phyloP scores from a whole-genome alignment of 1,140 invertebrate species.

The Adoxophyes honmai region DNA sequence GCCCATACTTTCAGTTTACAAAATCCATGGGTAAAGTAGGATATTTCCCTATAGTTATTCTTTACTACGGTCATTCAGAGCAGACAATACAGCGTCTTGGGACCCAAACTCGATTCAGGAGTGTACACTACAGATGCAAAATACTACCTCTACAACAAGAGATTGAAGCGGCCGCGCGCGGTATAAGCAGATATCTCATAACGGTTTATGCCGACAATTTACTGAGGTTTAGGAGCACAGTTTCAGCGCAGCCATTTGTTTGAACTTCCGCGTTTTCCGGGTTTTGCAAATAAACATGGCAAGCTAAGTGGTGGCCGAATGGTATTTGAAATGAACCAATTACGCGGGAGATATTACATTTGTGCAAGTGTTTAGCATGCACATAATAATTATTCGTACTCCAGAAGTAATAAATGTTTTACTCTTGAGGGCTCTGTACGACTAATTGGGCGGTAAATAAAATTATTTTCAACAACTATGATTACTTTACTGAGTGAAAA shows the following conservation, averaged over 20 bases:
- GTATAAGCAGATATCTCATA: slow-evolving; percentile 40
- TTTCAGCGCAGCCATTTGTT: slow-evolving; percentile 37
- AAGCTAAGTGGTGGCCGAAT: background rate
- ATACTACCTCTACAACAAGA: slow-evolving; percentile 24
- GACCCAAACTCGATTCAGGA: slow-evolving; percentile 23
- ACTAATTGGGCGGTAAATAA: too few species aligned
- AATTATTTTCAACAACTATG: too few species aligned
- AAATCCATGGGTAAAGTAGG: background rate
- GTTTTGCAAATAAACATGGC: slow-evolving; percentile 26
- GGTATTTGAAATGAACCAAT: background rate
- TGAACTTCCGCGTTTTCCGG: slow-evolving; percentile 26
- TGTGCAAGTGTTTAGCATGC: background rate
- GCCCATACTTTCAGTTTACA: too few species aligned
- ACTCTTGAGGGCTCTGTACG: too few species aligned
- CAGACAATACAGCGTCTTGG: slow-evolving; percentile 24
- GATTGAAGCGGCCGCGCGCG: slow-evolving; percentile 28
- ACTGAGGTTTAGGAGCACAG: slow-evolving; percentile 34
- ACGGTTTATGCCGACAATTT: slow-evolving; percentile 46
- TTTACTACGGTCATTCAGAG: slow-evolving; percentile 18
- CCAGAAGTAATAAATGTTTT: too few species aligned
- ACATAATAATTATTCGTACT: background rate
- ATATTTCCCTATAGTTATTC: slow-evolving; percentile 1
- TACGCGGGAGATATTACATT: background rate
- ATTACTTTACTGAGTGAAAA: too few species aligned
- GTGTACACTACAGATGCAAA: slow-evolving; percentile 30